Evolutionary conservation across 2,797 vertebrate species (phyloP).

Genomic region (Acanthornis magna): DNA sequence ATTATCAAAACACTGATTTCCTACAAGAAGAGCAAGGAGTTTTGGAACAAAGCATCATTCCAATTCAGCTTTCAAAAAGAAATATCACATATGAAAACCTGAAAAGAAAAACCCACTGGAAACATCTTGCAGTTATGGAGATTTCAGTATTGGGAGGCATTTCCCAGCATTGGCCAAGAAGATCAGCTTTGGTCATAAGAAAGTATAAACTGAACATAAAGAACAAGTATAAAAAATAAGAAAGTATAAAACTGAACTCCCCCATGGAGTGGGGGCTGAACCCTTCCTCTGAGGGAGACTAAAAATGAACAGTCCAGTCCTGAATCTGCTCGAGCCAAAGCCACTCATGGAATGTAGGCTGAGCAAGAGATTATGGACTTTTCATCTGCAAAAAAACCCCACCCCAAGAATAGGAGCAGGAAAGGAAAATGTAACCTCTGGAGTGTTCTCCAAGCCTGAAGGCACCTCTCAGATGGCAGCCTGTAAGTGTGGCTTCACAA

Average conservation of each 20-base stretch:
- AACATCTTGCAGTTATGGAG: background rate
- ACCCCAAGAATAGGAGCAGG: background rate
- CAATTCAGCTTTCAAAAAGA: background rate
- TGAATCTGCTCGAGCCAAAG: background rate
- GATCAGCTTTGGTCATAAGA: background rate
- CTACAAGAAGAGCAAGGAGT: background rate
- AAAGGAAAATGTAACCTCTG: background rate
- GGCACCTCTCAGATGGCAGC: background rate
- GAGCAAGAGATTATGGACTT: background rate
- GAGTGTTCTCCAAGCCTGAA: background rate
- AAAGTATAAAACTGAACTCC: too few relatives aligned
- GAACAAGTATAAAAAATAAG: too few relatives aligned
- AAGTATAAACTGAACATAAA: background rate
- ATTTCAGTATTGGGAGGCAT: background rate
- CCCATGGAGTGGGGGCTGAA: background rate
- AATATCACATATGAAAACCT: background rate
- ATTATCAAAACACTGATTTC: background rate
- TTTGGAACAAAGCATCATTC: background rate
- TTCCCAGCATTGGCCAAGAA: background rate
- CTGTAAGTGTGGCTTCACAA: background rate
- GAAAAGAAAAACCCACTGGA: background rate
- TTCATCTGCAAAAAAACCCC: background rate
- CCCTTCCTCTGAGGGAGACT: background rate
- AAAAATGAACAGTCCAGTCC: background rate
- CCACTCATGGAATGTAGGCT: background rate